Evolutionary conservation across 1,140 invertebrate genomes (phyloP).

Genomic region (Aporrectodea caliginosa): DNA sequence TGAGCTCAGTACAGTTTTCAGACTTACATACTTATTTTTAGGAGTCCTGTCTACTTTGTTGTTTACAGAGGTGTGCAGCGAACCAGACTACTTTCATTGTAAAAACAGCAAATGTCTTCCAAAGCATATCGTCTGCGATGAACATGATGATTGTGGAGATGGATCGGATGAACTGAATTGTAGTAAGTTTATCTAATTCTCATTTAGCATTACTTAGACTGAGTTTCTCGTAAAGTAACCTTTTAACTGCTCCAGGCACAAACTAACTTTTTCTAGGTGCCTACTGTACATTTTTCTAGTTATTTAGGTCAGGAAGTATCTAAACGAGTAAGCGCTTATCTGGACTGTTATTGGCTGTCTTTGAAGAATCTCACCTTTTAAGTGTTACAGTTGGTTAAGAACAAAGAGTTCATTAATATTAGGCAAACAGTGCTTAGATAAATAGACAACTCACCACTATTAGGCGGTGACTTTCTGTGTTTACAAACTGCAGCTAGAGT

Average conservation of each 20-base stretch:
- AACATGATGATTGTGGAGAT: slow-evolving; percentile 89
- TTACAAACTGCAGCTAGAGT: too few species aligned
- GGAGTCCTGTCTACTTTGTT: neutral
- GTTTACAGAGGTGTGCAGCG: neutral
- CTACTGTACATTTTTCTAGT: neutral
- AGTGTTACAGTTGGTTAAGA: too few species aligned
- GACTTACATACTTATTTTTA: neutral
- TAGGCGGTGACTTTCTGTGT: too few species aligned
- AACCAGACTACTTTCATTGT: slow-evolving; percentile 38
- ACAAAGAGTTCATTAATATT: too few species aligned
- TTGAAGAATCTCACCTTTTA: too few species aligned
- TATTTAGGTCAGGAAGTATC: neutral
- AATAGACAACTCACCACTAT: too few species aligned
- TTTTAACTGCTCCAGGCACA: neutral
- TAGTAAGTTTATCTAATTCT: slow-evolving; percentile 30
- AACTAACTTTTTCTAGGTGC: neutral
- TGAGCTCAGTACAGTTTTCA: neutral
- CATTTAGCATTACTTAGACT: neutral
- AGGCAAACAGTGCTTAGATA: too few species aligned
- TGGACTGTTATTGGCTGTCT: too few species aligned
- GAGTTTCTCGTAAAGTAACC: neutral
- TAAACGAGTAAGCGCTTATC: too few species aligned
- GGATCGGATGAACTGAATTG: slow-evolving; percentile 86
- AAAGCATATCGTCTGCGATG: slow-evolving; percentile 88
- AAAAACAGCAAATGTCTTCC: slow-evolving; percentile 69